phyloP scores from a whole-genome alignment of 2,113 vertebrate species.

The Natator depressus region DNA sequence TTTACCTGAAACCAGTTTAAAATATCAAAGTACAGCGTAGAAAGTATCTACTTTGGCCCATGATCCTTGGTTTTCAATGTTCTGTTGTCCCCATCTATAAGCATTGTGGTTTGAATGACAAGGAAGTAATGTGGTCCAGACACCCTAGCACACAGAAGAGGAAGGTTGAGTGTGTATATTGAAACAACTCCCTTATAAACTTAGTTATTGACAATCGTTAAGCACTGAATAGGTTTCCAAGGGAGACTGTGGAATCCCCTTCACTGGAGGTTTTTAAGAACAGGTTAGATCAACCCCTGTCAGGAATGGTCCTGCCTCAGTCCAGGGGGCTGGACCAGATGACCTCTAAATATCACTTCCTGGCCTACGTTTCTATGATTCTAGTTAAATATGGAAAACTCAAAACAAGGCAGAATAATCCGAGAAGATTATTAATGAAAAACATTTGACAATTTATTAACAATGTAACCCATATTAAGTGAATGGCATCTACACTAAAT shows the following conservation, averaged over 20 bases:
- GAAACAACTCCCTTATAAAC: background rate
- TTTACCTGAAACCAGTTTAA: background rate
- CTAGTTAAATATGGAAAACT: background rate
- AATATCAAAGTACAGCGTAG: background rate
- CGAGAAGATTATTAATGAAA: background rate
- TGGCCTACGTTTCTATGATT: background rate
- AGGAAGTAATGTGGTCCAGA: background rate
- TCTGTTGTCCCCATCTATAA: background rate
- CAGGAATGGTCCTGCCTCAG: background rate
- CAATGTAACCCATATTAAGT: background rate
- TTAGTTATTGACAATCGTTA: accelerated
- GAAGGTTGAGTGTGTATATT: accelerated
- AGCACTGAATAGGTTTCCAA: background rate
- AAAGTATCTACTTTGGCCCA: background rate
- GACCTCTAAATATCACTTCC: background rate
- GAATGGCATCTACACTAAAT: background rate
- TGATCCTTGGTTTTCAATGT: background rate
- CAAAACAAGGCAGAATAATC: background rate
- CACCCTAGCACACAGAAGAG: background rate
- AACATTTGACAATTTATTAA: background rate
- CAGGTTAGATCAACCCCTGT: background rate
- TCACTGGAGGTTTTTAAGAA: background rate
- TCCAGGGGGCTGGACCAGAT: background rate
- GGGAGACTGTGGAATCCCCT: background rate
- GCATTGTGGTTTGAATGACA: background rate